A percentile compares a stretch with the other conserved stretches of the same genome.
These are phyloP conservation scores for Labroides dimidiatus DNA, from an alignment of 2,797 vertebrate genomes.

Conservation along the genomic window DNA sequence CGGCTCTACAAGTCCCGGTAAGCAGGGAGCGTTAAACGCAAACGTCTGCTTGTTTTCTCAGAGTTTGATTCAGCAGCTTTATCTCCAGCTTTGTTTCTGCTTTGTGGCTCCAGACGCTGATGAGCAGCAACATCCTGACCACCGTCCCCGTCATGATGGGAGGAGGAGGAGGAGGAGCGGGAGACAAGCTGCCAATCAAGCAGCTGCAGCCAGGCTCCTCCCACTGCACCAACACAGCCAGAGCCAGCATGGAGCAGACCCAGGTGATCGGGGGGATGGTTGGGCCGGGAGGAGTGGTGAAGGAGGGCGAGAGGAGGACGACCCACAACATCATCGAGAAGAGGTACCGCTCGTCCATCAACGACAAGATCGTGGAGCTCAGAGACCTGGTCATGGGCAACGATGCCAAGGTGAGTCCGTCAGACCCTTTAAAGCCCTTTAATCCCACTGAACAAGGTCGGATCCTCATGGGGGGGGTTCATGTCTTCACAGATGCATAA, in stretches of 20 bases:
- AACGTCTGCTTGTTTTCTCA: background rate
- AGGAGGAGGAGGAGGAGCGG: slow-evolving; percentile 74
- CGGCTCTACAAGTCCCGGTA: slow-evolving; percentile 91
- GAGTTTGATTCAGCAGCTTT: background rate
- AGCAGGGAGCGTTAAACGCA: background rate
- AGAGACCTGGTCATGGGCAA: slow-evolving; percentile 97
- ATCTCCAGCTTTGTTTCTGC: no score
- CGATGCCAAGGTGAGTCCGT: slow-evolving; percentile 90
- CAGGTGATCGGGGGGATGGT: slow-evolving; percentile 44
- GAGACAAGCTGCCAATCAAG: slow-evolving; percentile 95
- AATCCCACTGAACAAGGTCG: no score
- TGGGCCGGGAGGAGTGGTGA: slow-evolving; percentile 82
- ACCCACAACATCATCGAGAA: slow-evolving; percentile 99
- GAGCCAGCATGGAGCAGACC: slow-evolving; percentile 63
- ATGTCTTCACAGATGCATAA: slow-evolving; percentile 92
- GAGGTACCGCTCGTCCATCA: slow-evolving; percentile 96
- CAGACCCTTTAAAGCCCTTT: no score
- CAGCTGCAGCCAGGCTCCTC: slow-evolving; percentile 86
- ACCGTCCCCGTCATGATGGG: slow-evolving; percentile 96
- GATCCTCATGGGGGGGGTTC: background rate
- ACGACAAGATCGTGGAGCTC: slow-evolving; percentile 97
- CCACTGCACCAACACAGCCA: slow-evolving; percentile 35
- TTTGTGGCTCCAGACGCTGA: slow-evolving; percentile 85
- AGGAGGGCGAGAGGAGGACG: slow-evolving; percentile 95
- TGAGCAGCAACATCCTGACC: slow-evolving; percentile 95